phyloP scores from a whole-genome alignment of 2,113 vertebrate species.

The Felis catus region DNA sequence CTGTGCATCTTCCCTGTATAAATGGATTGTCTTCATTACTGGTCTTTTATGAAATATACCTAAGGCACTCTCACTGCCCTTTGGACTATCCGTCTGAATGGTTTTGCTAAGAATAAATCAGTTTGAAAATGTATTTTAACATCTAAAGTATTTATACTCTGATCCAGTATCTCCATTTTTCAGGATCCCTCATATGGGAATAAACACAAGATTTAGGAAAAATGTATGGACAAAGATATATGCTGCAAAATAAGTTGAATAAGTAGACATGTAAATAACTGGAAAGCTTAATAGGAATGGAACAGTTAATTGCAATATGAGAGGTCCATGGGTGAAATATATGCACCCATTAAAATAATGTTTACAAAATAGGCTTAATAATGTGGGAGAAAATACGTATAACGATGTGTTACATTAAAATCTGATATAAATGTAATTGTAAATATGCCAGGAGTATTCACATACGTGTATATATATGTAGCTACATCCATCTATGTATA shows the following conservation, averaged over 20 bases:
- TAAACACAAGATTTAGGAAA: conserved; percentile 10
- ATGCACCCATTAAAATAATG: not conserved
- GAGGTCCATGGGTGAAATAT: not conserved
- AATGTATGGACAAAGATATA: not conserved
- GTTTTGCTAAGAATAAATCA: not conserved
- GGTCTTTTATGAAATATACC: not conserved
- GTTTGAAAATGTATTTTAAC: not conserved
- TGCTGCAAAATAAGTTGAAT: not conserved
- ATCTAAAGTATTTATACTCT: not conserved
- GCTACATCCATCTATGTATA: not conserved
- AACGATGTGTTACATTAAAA: not conserved
- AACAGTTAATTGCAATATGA: not conserved
- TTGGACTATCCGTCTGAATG: not conserved
- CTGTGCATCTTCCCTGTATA: not conserved
- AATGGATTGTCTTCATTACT: not conserved
- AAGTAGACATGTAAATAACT: not conserved
- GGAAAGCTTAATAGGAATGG: not conserved
- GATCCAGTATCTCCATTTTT: not conserved
- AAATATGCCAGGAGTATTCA: not conserved
- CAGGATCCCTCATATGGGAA: not conserved
- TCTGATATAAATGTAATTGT: not conserved
- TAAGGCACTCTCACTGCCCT: not conserved
- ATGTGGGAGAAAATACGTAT: not conserved
- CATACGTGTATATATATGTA: not conserved
- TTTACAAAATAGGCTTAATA: not conserved